phyloP scores from a whole-genome alignment of 2,113 vertebrate genomes.

The Austrofundulus limnaeus region DNA sequence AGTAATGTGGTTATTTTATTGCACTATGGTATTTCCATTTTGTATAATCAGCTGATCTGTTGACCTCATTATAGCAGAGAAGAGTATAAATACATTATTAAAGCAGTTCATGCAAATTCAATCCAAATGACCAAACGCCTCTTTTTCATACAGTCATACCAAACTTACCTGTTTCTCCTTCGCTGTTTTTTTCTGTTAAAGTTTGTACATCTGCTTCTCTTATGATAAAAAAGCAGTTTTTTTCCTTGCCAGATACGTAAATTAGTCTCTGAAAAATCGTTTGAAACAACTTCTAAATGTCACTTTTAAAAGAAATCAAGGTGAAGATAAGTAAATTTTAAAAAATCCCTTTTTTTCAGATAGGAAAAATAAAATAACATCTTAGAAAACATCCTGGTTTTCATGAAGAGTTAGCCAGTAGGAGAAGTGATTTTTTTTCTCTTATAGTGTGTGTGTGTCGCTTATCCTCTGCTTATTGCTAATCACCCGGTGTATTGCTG shows the following conservation, averaged over 20 bases:
- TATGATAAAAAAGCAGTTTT: conserved; percentile 1
- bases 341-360: too few species aligned
- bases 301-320: neutral
- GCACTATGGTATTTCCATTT: neutral
- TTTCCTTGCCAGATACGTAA: conserved; percentile 12
- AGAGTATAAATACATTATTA: too few species aligned
- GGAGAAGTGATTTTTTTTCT: conserved; percentile 14
- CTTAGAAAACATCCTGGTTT: neutral
- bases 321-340: neutral
- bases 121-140: neutral
- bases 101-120: neutral
- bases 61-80: too few species aligned
- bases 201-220: neutral
- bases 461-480: conserved; percentile 35
- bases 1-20: conserved; percentile 8
- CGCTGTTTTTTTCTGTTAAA: neutral
- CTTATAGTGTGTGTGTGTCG: conserved; percentile 13
- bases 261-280: neutral
- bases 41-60: neutral
- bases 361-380: neutral
- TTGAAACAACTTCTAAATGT: neutral
- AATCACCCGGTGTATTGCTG: conserved; percentile 49
- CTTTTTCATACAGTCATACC: neutral
- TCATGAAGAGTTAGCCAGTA: neutral
- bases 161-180: too few species aligned